phyloP scores from a whole-genome alignment of 2,113 vertebrate genomes.

The Neolamprologus longior region DNA sequence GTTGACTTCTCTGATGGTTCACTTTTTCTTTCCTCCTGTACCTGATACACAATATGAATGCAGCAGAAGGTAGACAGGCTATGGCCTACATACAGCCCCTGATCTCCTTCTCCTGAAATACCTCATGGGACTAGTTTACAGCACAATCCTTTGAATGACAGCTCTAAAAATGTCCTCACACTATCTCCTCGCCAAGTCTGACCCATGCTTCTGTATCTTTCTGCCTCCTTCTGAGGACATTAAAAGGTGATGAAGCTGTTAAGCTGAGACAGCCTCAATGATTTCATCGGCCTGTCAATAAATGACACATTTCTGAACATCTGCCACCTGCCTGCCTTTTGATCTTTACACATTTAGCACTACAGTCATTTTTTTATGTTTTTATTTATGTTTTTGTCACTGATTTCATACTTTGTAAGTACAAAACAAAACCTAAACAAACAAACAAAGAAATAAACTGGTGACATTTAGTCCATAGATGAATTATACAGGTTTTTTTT shows the following conservation, averaged over 20 bases:
- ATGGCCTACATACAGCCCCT: constrained; percentile 36
- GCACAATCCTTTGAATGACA: constrained; percentile 5
- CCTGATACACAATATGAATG: neutral
- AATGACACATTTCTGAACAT: neutral
- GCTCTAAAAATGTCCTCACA: constrained; percentile 18
- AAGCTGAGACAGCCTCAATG: neutral
- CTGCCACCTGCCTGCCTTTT: neutral
- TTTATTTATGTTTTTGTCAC: neutral
- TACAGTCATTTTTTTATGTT: neutral
- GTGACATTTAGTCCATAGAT: neutral
- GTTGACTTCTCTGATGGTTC: neutral
- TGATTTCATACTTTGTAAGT: neutral
- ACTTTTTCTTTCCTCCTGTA: neutral
- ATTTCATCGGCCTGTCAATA: neutral
- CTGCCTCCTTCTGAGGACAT: neutral
- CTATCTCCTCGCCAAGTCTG: neutral
- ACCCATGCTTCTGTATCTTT: neutral
- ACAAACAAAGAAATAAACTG: neutral
- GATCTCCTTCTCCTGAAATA: constrained; percentile 4
- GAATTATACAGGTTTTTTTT: fast-evolving
- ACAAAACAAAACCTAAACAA: neutral
- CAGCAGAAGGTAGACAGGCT: neutral
- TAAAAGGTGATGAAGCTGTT: neutral
- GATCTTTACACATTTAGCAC: neutral
- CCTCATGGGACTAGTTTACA: neutral